Percentiles rank a stretch among this genome's conserved stretches.
phyloP scores from a whole-genome alignment of 2,113 vertebrate species.

The Percina caprodes region DNA sequence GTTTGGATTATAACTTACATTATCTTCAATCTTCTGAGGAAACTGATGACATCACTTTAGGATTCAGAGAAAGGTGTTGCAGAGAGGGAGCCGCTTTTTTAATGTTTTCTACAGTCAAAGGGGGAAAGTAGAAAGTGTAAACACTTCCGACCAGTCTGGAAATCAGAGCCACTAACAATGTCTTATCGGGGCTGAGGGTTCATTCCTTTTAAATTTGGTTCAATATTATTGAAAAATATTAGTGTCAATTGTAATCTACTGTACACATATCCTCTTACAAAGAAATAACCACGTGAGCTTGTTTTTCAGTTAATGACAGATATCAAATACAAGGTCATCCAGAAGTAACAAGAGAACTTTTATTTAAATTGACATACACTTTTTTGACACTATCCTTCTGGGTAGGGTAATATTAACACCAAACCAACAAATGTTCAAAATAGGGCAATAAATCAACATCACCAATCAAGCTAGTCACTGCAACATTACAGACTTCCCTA shows the following conservation, averaged over 20 bases:
- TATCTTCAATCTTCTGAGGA: constrained; percentile 42
- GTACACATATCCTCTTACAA: not conserved
- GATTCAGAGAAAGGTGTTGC: constrained; percentile 6
- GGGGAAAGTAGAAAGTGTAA: constrained; percentile 45
- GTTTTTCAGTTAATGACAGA: not conserved
- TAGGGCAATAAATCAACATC: not conserved
- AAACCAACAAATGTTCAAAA: not conserved
- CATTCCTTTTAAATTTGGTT: constrained; percentile 13
- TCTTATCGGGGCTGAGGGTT: not conserved
- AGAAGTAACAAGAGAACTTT: not conserved
- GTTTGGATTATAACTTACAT: constrained; percentile 47
- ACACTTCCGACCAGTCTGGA: constrained; percentile 15
- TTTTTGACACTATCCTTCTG: no score
- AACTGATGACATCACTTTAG: constrained; percentile 31
- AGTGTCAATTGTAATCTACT: not conserved
- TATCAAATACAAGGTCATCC: not conserved
- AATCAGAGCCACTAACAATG: not conserved
- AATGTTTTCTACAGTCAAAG: constrained; percentile 13
- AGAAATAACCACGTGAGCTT: not conserved
- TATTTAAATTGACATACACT: no score
- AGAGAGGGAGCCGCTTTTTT: constrained; percentile 5
- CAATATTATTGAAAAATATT: constrained; percentile 15
- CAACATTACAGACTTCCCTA: constrained; percentile 2
- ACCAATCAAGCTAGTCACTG: not conserved
- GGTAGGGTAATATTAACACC: not conserved